phyloP scores from a whole-genome alignment of 2,888 invertebrate species.

The Drosophila nigricruria region DNA sequence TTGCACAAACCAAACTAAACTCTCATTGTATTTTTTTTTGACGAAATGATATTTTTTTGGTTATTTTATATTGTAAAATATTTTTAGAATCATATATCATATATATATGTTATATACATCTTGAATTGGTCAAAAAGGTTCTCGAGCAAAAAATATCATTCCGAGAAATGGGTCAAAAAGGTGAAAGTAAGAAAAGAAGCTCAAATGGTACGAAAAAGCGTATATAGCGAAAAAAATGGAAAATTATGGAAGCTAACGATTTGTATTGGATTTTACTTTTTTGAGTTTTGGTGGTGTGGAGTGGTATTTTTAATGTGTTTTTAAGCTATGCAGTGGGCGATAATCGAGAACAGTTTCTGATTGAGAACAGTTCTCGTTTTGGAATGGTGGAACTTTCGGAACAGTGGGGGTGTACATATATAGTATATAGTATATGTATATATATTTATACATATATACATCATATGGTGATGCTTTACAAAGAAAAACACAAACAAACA shows the following conservation, averaged over 20 bases:
- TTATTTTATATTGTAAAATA: slow-evolving; percentile 1
- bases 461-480: slow-evolving; percentile 38
- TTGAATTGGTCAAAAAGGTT: slow-evolving; percentile 72
- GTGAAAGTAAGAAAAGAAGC: slow-evolving; percentile 29
- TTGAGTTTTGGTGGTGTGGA: not conserved
- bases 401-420: slow-evolving; percentile 29
- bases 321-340: slow-evolving; percentile 11
- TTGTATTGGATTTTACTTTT: slow-evolving; percentile 11
- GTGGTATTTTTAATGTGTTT: slow-evolving; percentile 10
- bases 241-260: slow-evolving; percentile 6
- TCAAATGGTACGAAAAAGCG: slow-evolving; percentile 36
- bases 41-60: slow-evolving; percentile 73
- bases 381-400: slow-evolving; percentile 16
- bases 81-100: too few relatives aligned
- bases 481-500: slow-evolving; percentile 11
- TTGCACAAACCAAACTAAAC: slow-evolving; percentile 30
- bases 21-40: slow-evolving; percentile 4
- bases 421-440: slow-evolving; percentile 18
- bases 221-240: slow-evolving; percentile 13
- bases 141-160: slow-evolving; percentile 85
- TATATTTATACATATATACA: slow-evolving; percentile 21
- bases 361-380: slow-evolving; percentile 7
- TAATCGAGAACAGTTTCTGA: slow-evolving; percentile 9
- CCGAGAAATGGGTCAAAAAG: slow-evolving; percentile 84
- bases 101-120: slow-evolving; percentile 16